phyloP scores from a whole-genome alignment of 2,797 vertebrate species.

The Morus bassanus region DNA sequence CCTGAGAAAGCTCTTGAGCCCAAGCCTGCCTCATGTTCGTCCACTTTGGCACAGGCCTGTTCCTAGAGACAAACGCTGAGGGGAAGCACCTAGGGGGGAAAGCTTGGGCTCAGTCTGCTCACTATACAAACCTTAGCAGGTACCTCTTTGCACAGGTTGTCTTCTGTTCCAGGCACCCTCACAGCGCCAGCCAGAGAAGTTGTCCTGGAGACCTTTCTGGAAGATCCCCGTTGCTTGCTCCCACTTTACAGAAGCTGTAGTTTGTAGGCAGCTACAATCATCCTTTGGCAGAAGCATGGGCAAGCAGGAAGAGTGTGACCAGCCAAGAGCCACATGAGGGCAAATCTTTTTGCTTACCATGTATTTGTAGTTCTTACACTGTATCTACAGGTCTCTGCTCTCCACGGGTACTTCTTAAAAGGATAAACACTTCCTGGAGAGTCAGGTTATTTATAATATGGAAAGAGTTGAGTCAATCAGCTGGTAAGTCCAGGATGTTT shows the following conservation, averaged over 20 bases:
- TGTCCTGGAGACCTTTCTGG: not conserved
- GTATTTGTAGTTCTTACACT: not conserved
- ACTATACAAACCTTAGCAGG: not conserved
- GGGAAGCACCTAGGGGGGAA: not conserved
- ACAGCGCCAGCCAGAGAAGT: not conserved
- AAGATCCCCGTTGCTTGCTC: not conserved
- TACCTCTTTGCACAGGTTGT: not conserved
- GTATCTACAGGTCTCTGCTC: not conserved
- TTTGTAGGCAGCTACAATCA: not conserved
- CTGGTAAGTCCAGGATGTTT: not conserved
- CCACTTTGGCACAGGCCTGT: not conserved
- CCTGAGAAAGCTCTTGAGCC: not conserved
- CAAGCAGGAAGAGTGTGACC: not conserved
- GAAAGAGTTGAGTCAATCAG: not conserved
- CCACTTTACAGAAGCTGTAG: not conserved
- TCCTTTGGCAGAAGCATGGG: not conserved
- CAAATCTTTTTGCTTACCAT: not conserved
- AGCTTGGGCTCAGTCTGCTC: not conserved
- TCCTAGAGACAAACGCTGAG: not conserved
- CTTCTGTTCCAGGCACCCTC: not conserved
- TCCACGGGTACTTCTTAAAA: not conserved
- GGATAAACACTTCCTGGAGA: not conserved
- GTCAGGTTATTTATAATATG: not conserved
- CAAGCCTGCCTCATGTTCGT: rapidly evolving
- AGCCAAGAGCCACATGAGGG: not conserved